These are phyloP conservation scores for Zygothrica quintamaculata DNA, from an alignment of 2,888 invertebrate genomes.

Conservation along the genomic window DNA sequence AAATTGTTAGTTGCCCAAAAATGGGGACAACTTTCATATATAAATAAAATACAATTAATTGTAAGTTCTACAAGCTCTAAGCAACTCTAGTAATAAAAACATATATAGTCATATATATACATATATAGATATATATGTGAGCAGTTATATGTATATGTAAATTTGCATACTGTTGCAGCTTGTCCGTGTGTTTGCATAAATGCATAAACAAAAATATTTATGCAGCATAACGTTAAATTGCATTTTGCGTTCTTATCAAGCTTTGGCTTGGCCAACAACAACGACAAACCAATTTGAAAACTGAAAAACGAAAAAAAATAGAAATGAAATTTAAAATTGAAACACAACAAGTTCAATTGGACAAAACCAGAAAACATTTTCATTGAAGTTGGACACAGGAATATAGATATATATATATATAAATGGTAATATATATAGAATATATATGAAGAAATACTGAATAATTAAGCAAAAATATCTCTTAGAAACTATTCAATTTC, in stretches of 20 bases:
- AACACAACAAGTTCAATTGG: constrained; percentile 35
- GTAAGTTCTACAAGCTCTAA: constrained; percentile 74
- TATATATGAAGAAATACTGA: background rate
- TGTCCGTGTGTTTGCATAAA: constrained; percentile 63
- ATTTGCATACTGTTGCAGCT: constrained; percentile 23
- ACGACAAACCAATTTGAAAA: constrained; percentile 18
- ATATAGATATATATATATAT: constrained; percentile 8
- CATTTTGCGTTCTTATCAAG: constrained; percentile 30
- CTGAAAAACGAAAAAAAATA: too few species aligned
- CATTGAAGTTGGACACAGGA: constrained; percentile 33
- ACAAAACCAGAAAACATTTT: constrained; percentile 42
- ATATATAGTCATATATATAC: constrained; percentile 2
- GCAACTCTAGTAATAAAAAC: constrained; percentile 64
- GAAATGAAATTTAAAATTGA: constrained; percentile 39
- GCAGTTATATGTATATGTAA: constrained; percentile 13
- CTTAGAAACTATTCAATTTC: background rate
- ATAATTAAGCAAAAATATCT: constrained; percentile 12
- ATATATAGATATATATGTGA: constrained; percentile 18
- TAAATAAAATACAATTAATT: constrained; percentile 38
- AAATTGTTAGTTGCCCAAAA: background rate
- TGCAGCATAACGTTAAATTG: constrained; percentile 58
- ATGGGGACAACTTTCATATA: background rate
- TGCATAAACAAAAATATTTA: constrained; percentile 72
- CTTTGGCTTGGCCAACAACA: background rate
- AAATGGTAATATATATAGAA: background rate